phyloP scores from a whole-genome alignment of 2,888 invertebrate genomes.

The Drosophila neutralis region DNA sequence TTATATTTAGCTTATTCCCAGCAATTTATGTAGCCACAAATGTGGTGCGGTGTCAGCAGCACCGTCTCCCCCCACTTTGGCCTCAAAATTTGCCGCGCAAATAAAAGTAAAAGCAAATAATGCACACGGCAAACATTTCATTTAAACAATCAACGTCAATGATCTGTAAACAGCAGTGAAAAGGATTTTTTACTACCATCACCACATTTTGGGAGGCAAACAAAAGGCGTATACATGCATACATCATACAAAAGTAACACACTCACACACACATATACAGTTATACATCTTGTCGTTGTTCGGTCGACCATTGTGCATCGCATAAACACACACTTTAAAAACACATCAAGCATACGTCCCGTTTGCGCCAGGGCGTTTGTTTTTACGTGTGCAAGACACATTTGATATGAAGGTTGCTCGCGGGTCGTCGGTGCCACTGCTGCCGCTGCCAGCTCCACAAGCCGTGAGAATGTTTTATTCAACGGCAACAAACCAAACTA shows the following conservation, averaged over 20 bases:
- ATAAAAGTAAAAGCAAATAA: conserved; percentile 75
- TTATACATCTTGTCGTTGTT: conserved; percentile 34
- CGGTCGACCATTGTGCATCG: conserved; percentile 67
- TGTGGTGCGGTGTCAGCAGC: conserved; percentile 32
- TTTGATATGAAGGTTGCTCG: conserved; percentile 76
- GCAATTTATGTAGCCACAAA: conserved; percentile 59
- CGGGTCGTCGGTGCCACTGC: conserved; percentile 58
- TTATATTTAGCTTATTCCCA: conserved; percentile 71
- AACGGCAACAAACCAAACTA: conserved; percentile 80
- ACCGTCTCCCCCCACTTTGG: conserved; percentile 18
- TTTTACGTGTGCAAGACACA: conserved; percentile 67
- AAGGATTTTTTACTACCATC: conserved; percentile 65
- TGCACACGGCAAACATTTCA: conserved; percentile 79
- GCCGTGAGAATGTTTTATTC: conserved; percentile 83
- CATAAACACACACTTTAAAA: conserved; percentile 81
- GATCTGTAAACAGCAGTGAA: conserved; percentile 80
- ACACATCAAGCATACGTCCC: conserved; percentile 77
- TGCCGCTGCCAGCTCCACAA: conserved; percentile 62
- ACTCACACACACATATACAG: conserved; percentile 21
- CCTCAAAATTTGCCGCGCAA: conserved; percentile 57
- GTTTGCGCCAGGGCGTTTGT: conserved; percentile 41
- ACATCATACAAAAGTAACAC: conserved; percentile 46
- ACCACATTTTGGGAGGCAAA: conserved; percentile 53
- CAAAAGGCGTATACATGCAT: conserved; percentile 70
- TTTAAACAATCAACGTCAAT: conserved; percentile 82